Base-by-base conservation (phyloP, 2,113 vertebrate genomes). In the Spilogale gracilis region DNA sequence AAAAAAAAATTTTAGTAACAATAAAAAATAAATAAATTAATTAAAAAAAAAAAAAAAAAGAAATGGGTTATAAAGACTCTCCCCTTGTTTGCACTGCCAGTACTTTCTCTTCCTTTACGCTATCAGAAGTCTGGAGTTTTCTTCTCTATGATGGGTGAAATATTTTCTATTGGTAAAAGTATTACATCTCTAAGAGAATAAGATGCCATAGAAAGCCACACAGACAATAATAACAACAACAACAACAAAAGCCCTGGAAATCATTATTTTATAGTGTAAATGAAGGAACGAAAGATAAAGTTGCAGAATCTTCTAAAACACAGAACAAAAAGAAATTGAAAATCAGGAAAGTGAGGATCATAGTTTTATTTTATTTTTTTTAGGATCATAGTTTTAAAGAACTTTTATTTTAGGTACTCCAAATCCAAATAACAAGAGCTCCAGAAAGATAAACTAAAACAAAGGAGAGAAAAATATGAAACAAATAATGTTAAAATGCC, bases 1-100 rank as follows among this genome's bases (percentile, higher is more conserved):
- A 38, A 38, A 38, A 38, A 38, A 38, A 38, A 38, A 38, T 38
- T 38, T 38, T 38, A 38, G 38, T 38, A 38, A 38, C 38, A 38
- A 38, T 38, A 38, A 38, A 38, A 38, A 38, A 38, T 38, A 38
- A 38, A 38, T 38, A 38, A 38, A 38, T 38, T 2, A 38, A 38
- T 38, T 38, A 38, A n/a, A n/a, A n/a, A n/a, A n/a, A n/a, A n/a
- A n/a, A n/a, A n/a, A n/a, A n/a, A n/a, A n/a, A 23, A 65, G 73
- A 79, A 80, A 2, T 52, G 86, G 13, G 16, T 12, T 23, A 21
- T 85, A 43, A 90, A 52, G 7, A 16, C 7, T 27, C n/a, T 89
- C 18, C 1, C 9, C 0, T 3, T 5, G 0, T 25, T 6, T 65
- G 17, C 0, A 18, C 1, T 67, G 1, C 13, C 32, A 91, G 38